Evolutionary conservation across 2,113 vertebrate genomes (phyloP).

Genomic region (Platichthys stellatus): DNA sequence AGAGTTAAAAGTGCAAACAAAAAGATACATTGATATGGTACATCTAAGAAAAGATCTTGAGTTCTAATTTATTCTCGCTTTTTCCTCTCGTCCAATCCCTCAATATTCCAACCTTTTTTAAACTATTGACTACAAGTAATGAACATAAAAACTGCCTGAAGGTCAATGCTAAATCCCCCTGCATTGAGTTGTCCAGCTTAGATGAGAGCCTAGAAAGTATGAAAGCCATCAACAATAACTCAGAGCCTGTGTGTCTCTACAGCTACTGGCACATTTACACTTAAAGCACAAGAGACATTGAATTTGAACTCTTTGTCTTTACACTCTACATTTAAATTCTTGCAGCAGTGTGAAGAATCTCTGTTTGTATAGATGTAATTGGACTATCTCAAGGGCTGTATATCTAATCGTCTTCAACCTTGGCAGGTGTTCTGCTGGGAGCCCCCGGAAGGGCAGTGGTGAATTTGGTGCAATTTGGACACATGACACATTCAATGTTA

Average conservation of each 20-base stretch:
- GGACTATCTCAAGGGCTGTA: too few species aligned
- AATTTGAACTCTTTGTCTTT: slow-evolving; percentile 12
- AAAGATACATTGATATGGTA: background rate
- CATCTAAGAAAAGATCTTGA: background rate
- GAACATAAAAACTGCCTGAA: slow-evolving; percentile 45
- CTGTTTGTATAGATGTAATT: too few species aligned
- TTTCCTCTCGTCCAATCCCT: slow-evolving; percentile 3
- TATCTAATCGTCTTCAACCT: too few species aligned
- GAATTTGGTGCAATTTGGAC: too few species aligned
- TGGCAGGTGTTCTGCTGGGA: too few species aligned
- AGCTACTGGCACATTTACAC: background rate
- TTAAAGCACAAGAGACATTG: background rate
- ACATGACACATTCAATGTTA: too few species aligned
- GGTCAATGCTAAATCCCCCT: slow-evolving; percentile 54
- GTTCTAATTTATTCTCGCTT: background rate
- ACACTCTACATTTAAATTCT: too few species aligned
- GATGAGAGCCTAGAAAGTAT: slow-evolving; percentile 47
- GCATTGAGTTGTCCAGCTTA: slow-evolving; percentile 35
- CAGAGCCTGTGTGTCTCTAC: background rate
- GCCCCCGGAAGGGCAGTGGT: too few species aligned
- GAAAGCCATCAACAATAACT: slow-evolving; percentile 50
- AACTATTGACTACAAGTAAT: slow-evolving; percentile 40
- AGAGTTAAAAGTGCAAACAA: slow-evolving; percentile 17
- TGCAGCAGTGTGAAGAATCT: too few species aligned
- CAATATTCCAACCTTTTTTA: slow-evolving; percentile 32